phyloP scores from a whole-genome alignment of 2,113 vertebrate genomes.

The Sterna hirundo region DNA sequence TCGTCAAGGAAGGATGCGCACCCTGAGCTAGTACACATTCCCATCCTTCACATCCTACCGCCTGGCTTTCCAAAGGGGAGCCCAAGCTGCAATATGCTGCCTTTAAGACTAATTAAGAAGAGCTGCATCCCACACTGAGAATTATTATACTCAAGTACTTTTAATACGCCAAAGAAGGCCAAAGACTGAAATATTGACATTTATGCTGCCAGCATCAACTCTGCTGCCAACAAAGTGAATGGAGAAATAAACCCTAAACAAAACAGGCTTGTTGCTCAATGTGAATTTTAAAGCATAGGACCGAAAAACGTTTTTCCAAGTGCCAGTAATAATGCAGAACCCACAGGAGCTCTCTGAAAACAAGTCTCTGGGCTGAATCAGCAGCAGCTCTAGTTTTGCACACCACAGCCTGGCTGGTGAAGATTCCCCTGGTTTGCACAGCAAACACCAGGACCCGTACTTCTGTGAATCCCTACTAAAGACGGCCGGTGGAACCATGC shows the following conservation, averaged over 20 bases:
- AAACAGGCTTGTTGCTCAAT: background rate
- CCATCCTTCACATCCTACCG: background rate
- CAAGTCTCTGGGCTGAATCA: background rate
- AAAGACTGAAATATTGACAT: background rate
- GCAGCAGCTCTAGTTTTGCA: background rate
- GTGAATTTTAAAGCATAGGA: background rate
- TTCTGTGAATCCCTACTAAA: background rate
- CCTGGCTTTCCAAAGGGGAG: background rate
- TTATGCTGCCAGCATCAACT: background rate
- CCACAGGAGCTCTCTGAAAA: background rate
- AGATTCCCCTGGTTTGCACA: background rate
- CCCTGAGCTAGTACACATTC: background rate
- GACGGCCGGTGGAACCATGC: background rate
- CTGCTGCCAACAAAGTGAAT: background rate
- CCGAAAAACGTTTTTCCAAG: background rate
- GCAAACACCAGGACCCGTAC: background rate
- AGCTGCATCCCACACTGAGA: background rate
- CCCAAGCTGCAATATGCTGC: constrained; percentile 14
- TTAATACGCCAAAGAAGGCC: background rate
- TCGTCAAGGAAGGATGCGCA: background rate
- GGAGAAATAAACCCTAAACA: background rate
- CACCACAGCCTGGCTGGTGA: background rate
- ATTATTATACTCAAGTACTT: background rate
- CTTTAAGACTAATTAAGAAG: constrained; percentile 31
- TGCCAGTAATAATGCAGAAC: background rate